Conservation (phyloP, 35 echinoderm and acorn worm species). For the Apostichopus japonicus region DNA sequence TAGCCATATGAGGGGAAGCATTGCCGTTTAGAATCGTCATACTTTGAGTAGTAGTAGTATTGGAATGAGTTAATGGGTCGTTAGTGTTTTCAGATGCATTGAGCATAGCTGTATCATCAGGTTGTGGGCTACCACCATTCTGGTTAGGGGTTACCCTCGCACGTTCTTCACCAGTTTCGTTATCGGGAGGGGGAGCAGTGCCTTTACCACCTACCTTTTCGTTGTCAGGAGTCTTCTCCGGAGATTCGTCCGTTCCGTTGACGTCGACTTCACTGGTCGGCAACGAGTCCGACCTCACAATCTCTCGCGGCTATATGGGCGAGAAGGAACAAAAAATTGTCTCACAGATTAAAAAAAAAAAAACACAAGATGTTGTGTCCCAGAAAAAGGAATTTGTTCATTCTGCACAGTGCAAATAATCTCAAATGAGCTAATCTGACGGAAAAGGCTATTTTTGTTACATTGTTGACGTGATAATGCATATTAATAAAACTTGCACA, state of each 20-base stretch:
- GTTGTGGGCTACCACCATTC: neutral
- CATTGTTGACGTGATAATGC: too few relatives aligned
- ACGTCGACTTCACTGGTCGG: neutral
- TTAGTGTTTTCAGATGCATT: slow-evolving; percentile 24
- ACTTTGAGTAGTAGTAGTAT: slow-evolving; percentile 2
- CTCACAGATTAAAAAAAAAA: neutral
- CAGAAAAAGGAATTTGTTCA: too few relatives aligned
- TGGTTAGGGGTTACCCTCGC: slow-evolving; percentile 18
- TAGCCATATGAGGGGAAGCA: neutral
- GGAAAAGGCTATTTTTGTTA: too few relatives aligned
- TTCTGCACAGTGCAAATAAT: too few relatives aligned
- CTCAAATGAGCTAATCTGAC: too few relatives aligned
- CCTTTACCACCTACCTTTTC: slow-evolving; percentile 41
- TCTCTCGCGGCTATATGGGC: neutral
- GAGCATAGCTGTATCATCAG: slow-evolving; percentile 8
- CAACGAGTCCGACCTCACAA: neutral
- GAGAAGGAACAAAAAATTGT: too few relatives aligned
- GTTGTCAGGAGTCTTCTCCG: slow-evolving; percentile 3
- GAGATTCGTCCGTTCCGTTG: slow-evolving; percentile 12
- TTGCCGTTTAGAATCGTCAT: neutral
- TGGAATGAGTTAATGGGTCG: slow-evolving; percentile 37
- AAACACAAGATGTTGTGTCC: neutral
- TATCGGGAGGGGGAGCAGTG: slow-evolving; percentile 19
- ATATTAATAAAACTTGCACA: too few relatives aligned
- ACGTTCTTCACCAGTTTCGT: slow-evolving; percentile 5